These are phyloP conservation scores for Creontiades dilutus DNA, from an alignment of 2,888 invertebrate species.

Conservation along the genomic window DNA sequence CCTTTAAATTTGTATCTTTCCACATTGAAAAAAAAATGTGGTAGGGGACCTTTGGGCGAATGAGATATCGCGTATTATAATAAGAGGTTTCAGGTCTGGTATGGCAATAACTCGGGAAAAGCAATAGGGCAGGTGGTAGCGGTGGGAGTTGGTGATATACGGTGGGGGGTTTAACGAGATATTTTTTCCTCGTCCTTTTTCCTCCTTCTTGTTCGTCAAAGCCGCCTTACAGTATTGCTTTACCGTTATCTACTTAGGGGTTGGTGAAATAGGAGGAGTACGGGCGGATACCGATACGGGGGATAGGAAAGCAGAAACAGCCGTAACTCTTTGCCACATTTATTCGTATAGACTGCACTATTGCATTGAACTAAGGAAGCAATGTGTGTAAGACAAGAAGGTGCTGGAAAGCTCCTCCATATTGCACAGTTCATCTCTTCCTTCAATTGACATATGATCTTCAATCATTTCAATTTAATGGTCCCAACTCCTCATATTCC, in stretches of 20 bases:
- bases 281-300: too few relatives aligned
- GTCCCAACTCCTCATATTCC: too few relatives aligned
- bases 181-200: background rate
- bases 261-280: background rate
- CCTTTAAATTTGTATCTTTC: background rate
- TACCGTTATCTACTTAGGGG: slow-evolving; percentile 2
- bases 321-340: too few relatives aligned
- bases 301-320: too few relatives aligned
- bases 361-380: too few relatives aligned
- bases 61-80: slow-evolving; percentile 8
- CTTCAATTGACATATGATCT: too few relatives aligned
- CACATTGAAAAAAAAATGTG: background rate
- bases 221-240: background rate
- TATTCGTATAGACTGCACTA: too few relatives aligned
- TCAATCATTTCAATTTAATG: too few relatives aligned
- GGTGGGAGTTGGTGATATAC: background rate
- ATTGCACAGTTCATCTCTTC: too few relatives aligned
- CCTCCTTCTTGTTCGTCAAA: background rate
- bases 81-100: background rate
- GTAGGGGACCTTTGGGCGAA: background rate
- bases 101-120: background rate
- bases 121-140: background rate
- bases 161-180: background rate
- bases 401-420: too few relatives aligned
- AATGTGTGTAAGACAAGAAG: too few relatives aligned